phyloP scores from a whole-genome alignment of 1,140 invertebrate genomes.

The Drosophila athabasca region DNA sequence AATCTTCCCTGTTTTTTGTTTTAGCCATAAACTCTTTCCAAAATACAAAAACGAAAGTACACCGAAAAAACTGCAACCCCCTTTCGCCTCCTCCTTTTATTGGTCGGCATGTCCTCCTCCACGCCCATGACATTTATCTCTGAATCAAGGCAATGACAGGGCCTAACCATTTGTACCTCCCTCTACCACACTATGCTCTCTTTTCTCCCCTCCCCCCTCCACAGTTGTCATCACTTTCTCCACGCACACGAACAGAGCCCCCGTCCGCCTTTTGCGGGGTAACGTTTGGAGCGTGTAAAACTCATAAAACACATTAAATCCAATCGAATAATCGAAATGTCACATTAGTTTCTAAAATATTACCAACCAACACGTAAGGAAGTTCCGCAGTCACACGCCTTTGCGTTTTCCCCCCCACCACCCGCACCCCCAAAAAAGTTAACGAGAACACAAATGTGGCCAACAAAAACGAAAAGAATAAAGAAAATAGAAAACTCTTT shows the following conservation, averaged over 20 bases:
- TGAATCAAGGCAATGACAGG: slow-evolving; percentile 44
- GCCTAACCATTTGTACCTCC: slow-evolving; percentile 39
- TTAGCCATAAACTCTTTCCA: neutral
- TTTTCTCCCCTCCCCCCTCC: slow-evolving; percentile 8
- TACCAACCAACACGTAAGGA: slow-evolving; percentile 69
- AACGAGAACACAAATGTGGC: slow-evolving; percentile 71
- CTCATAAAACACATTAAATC: slow-evolving; percentile 84
- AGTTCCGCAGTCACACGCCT: slow-evolving; percentile 24
- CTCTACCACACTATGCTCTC: neutral
- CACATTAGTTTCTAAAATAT: slow-evolving; percentile 84
- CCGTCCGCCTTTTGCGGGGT: neutral
- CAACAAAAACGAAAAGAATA: slow-evolving; percentile 25
- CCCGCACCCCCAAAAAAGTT: slow-evolving; percentile 11
- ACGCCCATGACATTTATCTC: slow-evolving; percentile 57
- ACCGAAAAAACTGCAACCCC: neutral
- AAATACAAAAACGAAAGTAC: neutral
- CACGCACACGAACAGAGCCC: slow-evolving; percentile 8
- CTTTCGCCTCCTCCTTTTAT: neutral
- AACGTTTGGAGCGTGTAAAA: slow-evolving; percentile 69
- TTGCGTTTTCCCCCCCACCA: no score
- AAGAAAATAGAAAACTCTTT: slow-evolving; percentile 55
- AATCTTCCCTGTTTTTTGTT: no score
- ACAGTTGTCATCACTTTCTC: slow-evolving; percentile 58
- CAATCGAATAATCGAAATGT: slow-evolving; percentile 84
- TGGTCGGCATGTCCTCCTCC: slow-evolving; percentile 13